Percentiles rank a stretch among this genome's conserved stretches.
phyloP scores from a whole-genome alignment of 2,888 invertebrate species.

The Gari tellinella region DNA sequence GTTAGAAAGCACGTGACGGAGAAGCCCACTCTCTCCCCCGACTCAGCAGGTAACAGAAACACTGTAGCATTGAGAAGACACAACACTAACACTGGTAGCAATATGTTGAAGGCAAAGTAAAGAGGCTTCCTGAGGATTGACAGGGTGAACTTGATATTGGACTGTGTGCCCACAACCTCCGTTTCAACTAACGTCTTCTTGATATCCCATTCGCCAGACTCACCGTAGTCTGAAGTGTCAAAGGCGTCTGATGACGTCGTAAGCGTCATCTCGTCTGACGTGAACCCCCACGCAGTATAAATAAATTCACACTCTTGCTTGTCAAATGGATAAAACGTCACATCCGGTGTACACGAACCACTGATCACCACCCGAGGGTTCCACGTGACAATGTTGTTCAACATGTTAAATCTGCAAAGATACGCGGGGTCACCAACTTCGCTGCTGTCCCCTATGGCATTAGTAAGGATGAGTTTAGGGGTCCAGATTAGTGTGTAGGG shows the following conservation, averaged over 20 bases:
- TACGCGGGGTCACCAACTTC: slow-evolving; percentile 46
- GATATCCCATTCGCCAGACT: slow-evolving; percentile 55
- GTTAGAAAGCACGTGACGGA: slow-evolving; percentile 58
- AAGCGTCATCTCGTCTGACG: slow-evolving; percentile 25
- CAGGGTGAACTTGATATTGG: slow-evolving; percentile 38
- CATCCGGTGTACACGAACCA: slow-evolving; percentile 53
- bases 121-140: slow-evolving; percentile 46
- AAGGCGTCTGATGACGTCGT: slow-evolving; percentile 19
- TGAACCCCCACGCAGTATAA: slow-evolving; percentile 53
- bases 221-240: slow-evolving; percentile 34
- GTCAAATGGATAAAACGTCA: slow-evolving; percentile 57
- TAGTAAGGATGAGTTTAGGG: slow-evolving; percentile 47
- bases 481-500: slow-evolving; percentile 54
- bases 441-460: slow-evolving; percentile 47
- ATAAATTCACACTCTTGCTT: slow-evolving; percentile 48
- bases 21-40: slow-evolving; percentile 57
- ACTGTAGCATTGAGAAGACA: slow-evolving; percentile 49
- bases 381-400: slow-evolving; percentile 29
- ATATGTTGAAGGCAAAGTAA: slow-evolving; percentile 56
- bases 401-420: slow-evolving; percentile 41
- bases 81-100: slow-evolving; percentile 51
- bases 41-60: slow-evolving; percentile 54
- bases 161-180: slow-evolving; percentile 7
- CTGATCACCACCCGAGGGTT: slow-evolving; percentile 51
- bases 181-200: slow-evolving; percentile 25